These are phyloP conservation scores for Dendrocincla fuliginosa DNA, from an alignment of 2,797 vertebrate genomes.

Conservation along the genomic window DNA sequence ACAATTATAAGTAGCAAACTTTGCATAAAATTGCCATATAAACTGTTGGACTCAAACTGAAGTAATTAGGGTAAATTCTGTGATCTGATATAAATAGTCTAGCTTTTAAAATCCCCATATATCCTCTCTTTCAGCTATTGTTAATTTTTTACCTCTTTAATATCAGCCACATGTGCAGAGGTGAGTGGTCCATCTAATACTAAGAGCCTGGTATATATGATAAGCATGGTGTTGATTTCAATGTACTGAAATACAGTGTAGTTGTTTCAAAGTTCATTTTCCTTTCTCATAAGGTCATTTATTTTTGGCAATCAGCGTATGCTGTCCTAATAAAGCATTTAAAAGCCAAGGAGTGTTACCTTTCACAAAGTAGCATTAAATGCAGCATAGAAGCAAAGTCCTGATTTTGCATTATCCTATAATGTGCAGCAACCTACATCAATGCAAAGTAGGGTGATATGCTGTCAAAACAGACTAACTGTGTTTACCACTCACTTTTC, in stretches of 20 bases:
- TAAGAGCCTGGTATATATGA: not conserved
- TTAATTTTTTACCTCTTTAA: not conserved
- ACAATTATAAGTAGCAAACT: not conserved
- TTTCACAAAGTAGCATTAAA: constrained; percentile 26
- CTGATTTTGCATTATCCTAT: not conserved
- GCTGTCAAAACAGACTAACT: constrained; percentile 4
- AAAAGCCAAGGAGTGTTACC: not conserved
- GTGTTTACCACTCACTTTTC: constrained; percentile 45
- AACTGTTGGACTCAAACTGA: not conserved
- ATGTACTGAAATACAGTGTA: not conserved
- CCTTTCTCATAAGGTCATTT: not conserved
- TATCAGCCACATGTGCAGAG: not conserved
- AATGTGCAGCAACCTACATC: not conserved
- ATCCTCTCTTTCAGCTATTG: not conserved
- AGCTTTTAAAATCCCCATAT: not conserved
- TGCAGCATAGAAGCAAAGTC: not conserved
- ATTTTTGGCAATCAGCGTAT: not conserved
- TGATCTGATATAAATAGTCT: not conserved
- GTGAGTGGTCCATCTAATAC: not conserved
- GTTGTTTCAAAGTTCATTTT: not conserved
- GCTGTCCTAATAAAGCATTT: constrained; percentile 6
- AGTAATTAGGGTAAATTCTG: not conserved
- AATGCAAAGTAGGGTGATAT: constrained; percentile 31
- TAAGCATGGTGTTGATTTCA: not conserved
- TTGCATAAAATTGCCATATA: not conserved